A percentile compares a stretch with the other conserved stretches of the same genome.
Evolutionary conservation across 2,113 vertebrate genomes (phyloP).

Genomic region (Scomber colias): DNA sequence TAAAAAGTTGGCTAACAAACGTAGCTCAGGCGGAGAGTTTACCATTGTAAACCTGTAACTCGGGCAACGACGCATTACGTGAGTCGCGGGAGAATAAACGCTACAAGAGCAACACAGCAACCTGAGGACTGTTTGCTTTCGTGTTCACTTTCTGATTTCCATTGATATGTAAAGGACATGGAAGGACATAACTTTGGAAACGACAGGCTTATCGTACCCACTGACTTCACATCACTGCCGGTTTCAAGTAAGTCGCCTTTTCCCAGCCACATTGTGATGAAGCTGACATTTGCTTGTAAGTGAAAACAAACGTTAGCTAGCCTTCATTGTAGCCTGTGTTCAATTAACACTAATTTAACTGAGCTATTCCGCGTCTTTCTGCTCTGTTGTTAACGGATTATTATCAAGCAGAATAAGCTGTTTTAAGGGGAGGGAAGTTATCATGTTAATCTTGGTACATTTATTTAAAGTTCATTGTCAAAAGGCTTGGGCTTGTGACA

Average conservation of each 20-base stretch:
- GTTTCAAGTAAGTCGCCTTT: conserved; percentile 61
- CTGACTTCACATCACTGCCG: conserved; percentile 65
- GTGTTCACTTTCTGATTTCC: background rate
- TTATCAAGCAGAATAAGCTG: background rate
- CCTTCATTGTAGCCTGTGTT: background rate
- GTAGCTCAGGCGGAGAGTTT: background rate
- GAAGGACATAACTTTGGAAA: conserved; percentile 39
- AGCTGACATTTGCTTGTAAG: background rate
- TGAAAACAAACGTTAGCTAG: background rate
- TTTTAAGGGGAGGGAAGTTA: background rate
- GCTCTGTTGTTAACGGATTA: background rate
- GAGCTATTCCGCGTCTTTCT: background rate
- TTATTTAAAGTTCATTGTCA: background rate
- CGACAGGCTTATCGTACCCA: conserved; percentile 71
- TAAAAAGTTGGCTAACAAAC: background rate
- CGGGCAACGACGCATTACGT: conserved; percentile 42
- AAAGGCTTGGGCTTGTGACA: too few relatives aligned
- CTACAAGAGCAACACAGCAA: background rate
- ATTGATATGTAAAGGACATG: conserved; percentile 47
- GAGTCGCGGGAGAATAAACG: conserved; percentile 49
- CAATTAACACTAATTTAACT: too few relatives aligned
- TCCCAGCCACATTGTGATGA: background rate
- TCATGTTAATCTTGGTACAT: background rate
- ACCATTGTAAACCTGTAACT: conserved; percentile 26
- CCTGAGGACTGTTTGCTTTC: background rate